phyloP scores from a whole-genome alignment of 2,797 vertebrate genomes.

The Epinephelus malabaricus region DNA sequence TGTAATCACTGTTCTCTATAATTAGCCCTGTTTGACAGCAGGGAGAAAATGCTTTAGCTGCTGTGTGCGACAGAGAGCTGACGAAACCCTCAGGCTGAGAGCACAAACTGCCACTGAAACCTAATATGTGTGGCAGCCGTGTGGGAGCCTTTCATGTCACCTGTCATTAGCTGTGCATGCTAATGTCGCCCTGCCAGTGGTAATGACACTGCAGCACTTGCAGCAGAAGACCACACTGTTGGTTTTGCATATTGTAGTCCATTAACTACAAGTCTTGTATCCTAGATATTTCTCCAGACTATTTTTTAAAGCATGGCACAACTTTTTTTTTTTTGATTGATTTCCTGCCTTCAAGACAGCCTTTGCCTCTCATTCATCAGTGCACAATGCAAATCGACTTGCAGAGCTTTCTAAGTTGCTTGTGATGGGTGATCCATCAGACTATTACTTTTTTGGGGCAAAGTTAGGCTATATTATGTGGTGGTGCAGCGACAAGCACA shows the following conservation, averaged over 20 bases:
- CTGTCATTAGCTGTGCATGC: constrained; percentile 55
- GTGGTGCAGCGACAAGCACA: constrained; percentile 1
- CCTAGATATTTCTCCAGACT: constrained; percentile 6
- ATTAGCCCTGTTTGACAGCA: constrained; percentile 58
- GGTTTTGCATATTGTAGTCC: constrained; percentile 18
- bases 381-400: constrained; percentile 32
- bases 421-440: constrained; percentile 41
- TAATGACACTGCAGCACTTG: constrained; percentile 33
- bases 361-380: constrained; percentile 33
- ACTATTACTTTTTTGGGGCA: not conserved
- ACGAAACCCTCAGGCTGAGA: constrained; percentile 54
- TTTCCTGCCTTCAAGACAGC: constrained; percentile 32
- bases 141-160: constrained; percentile 63
- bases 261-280: constrained; percentile 7
- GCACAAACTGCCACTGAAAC: constrained; percentile 46
- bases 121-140: constrained; percentile 27
- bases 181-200: constrained; percentile 46
- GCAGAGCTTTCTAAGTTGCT: constrained; percentile 20
- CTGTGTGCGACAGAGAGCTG: constrained; percentile 41
- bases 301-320: constrained; percentile 27
- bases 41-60: constrained; percentile 50
- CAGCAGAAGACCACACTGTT: not conserved
- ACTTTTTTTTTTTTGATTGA: constrained; percentile 16
- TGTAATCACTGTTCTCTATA: constrained; percentile 61
- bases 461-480: not conserved